These are phyloP conservation scores for Alviniconcha strummeri DNA, from an alignment of 2,888 invertebrate species.

Conservation along the genomic window DNA sequence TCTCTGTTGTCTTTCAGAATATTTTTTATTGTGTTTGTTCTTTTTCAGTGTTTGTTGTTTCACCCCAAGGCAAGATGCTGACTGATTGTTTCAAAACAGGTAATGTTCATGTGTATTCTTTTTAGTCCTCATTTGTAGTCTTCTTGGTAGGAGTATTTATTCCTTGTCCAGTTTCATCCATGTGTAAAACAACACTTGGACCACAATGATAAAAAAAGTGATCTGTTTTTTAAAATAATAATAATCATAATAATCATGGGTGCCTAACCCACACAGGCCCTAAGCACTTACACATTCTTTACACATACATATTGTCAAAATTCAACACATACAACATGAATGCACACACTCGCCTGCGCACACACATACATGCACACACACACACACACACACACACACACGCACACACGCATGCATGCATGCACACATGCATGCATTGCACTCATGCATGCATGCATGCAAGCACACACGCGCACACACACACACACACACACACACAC, in stretches of 20 bases:
- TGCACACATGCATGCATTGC: too few relatives aligned
- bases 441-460: too few relatives aligned
- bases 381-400: background rate
- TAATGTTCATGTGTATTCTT: conserved; percentile 21
- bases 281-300: too few relatives aligned
- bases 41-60: conserved; percentile 71
- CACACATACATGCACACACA: background rate
- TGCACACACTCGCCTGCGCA: background rate
- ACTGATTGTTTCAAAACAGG: conserved; percentile 65
- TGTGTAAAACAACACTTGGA: too few relatives aligned
- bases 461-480: background rate
- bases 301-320: too few relatives aligned
- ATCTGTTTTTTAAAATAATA: too few relatives aligned
- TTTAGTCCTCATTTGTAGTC: background rate
- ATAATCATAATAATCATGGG: too few relatives aligned
- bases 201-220: background rate
- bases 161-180: too few relatives aligned
- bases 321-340: too few relatives aligned
- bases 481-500: background rate
- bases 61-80: conserved; percentile 73
- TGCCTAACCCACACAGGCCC: too few relatives aligned
- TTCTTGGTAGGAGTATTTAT: too few relatives aligned
- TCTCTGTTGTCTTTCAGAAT: background rate
- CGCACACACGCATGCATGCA: too few relatives aligned
- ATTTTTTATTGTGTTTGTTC: background rate